Base-by-base conservation (phyloP, 2,888 invertebrate species). In the Alsophila aescularia region DNA sequence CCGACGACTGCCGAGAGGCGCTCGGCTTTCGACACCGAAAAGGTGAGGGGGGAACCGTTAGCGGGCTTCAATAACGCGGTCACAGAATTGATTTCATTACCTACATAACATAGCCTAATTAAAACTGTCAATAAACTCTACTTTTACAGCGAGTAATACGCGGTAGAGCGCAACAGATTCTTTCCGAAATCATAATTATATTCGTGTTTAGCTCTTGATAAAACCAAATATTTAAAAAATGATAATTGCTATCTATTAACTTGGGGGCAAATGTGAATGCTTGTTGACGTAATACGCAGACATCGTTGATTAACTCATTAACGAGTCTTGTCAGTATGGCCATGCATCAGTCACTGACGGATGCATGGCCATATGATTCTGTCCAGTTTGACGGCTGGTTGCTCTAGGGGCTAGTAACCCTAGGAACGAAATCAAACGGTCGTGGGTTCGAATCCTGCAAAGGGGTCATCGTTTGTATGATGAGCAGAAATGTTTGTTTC, bases 1-100 rank as follows among this genome's bases (percentile, higher is more conserved):
- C 83, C 87, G 36, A 64, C 79, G 29, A 51, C 72, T 15, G 60
- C 76, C 58, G 85, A 84, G 69, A 79, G 79, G 74, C 72, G 83
- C 72, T 73, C 83, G 60, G 73, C 79, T 78, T 89, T 79, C 79
- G 86, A 88, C 72, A 73, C 53, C 65, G 85, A 87, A 67, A 82
- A 88, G 89, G 89, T 90, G 77, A 88, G 85, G 62, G 85, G 62
- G 64, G 52, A 71, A 73, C 81, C 73, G 78, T 81, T 81, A 72
- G 18, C 16, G 34, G 49, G 39, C 45, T 40, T 41, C 32, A 37
- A 39, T 37, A 56, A 53, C 42, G 36, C 55, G 57, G 57, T 31
- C 55, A 50, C 39, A 48, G 18, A 47, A 52, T 37, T 41, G 24
- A 37, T 32, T 31, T 29, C 29, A 24, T 36, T 37, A 44, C 34